Percentiles rank a stretch among this genome's conserved stretches.
These are phyloP conservation scores for Gymnothorax reevesii DNA, from an alignment of 2,797 vertebrate genomes.

Conservation along the genomic window DNA sequence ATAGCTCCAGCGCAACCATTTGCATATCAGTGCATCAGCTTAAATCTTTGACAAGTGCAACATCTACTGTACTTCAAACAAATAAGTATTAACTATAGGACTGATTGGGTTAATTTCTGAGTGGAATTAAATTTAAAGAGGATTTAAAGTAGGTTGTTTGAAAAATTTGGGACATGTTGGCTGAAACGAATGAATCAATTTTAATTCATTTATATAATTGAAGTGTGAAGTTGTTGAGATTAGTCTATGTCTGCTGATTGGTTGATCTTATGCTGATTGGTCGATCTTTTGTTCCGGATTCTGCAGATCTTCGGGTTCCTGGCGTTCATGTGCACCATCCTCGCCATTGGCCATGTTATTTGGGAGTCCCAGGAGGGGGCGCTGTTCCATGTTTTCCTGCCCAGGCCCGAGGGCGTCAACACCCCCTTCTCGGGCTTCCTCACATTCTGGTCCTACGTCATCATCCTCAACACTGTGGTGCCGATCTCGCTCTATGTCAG, in stretches of 20 bases:
- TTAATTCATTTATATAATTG: neutral
- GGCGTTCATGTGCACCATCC: conserved; percentile 78
- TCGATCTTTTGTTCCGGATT: conserved; percentile 13
- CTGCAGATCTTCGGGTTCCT: conserved; percentile 88
- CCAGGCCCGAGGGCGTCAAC: conserved; percentile 68
- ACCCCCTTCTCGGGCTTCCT: conserved; percentile 77
- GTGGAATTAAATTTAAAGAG: neutral
- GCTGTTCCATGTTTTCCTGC: conserved; percentile 81
- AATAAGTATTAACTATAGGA: too few relatives aligned
- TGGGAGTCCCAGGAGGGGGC: conserved; percentile 83
- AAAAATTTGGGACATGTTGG: neutral
- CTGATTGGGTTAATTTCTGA: too few relatives aligned
- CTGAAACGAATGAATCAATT: neutral
- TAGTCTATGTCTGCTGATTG: neutral
- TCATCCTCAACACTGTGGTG: conserved; percentile 93
- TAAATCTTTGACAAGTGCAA: too few relatives aligned
- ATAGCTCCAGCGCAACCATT: too few relatives aligned
- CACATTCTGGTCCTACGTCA: conserved; percentile 93
- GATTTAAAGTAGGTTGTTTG: neutral
- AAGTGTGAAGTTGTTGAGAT: neutral
- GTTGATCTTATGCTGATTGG: neutral
- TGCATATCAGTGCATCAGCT: too few relatives aligned
- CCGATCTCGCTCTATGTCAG: conserved; percentile 97
- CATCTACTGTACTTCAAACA: too few relatives aligned
- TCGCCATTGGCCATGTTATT: conserved; percentile 84